A percentile compares a stretch with the other conserved stretches of the same genome.
Evolutionary conservation across 2,797 vertebrate genomes (phyloP).

Genomic region (Poecilia gillii): DNA sequence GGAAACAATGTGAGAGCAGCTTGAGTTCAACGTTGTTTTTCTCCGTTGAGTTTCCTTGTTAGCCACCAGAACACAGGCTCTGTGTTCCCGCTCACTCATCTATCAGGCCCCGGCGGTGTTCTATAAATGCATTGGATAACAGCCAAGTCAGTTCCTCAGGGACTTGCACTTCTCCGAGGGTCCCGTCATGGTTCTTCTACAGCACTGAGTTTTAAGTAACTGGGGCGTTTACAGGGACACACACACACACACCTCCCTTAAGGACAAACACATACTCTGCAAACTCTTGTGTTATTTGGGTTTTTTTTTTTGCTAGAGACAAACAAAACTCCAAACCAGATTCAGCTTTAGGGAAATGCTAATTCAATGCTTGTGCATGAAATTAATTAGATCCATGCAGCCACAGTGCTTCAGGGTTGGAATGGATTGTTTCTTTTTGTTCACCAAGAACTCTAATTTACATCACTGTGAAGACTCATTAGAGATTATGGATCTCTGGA

Average conservation of each 20-base stretch:
- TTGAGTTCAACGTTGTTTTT: not conserved
- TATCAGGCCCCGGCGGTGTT: constrained; percentile 40
- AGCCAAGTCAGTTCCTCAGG: constrained; percentile 48
- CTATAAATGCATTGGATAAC: constrained; percentile 37
- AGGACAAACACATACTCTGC: constrained; percentile 39
- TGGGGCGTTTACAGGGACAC: constrained; percentile 35
- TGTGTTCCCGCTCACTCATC: constrained; percentile 49
- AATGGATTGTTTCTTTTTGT: constrained; percentile 40
- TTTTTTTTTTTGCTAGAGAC: constrained; percentile 28
- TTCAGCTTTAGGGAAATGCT: constrained; percentile 58
- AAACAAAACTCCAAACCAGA: constrained; percentile 32
- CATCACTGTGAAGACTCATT: constrained; percentile 68
- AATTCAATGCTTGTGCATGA: constrained; percentile 32
- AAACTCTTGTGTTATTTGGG: not conserved
- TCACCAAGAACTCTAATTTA: constrained; percentile 77
- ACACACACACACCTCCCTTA: constrained; percentile 37
- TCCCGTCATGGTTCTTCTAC: constrained; percentile 49
- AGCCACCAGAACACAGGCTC: constrained; percentile 22
- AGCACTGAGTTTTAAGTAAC: constrained; percentile 42
- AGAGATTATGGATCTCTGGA: constrained; percentile 73
- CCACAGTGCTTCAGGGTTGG: constrained; percentile 33
- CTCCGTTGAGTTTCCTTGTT: constrained; percentile 11
- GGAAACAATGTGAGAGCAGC: not conserved
- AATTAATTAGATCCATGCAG: constrained; percentile 60
- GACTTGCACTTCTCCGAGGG: constrained; percentile 37